Base-by-base conservation (phyloP, 2,113 vertebrate genomes). In the Boulengeromyrus knoepffleri region DNA sequence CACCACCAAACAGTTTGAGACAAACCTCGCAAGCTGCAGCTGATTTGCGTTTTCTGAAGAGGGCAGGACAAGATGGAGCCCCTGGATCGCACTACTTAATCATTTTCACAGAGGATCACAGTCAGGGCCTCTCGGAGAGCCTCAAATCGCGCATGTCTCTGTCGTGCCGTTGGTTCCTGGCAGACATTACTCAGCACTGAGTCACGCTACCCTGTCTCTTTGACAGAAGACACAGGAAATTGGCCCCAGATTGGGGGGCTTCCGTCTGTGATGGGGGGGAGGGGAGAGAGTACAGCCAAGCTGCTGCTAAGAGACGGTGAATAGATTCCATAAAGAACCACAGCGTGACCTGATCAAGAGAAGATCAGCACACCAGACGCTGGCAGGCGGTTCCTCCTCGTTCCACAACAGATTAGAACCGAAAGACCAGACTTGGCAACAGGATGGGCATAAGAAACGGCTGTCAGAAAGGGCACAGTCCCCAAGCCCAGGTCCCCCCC, bases 141-240 rank as follows among this genome's bases (percentile, higher is more conserved):
- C 85, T 56, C 27, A 13, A 2, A 56, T 87, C 50, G 2, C 15
- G 0, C 27, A 87, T 47, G 10, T 53, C 85, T 27, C 49, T 10
- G 13, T 39, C 85, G 6, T 27, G 49, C 49, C 49, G 10, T 27
- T 52, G 85, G 50, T n/a, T 53, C n/a, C 47, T 53, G 27, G 85
- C 85, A 87, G 27, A 53, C 47, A 13, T 56, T 87, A 56, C 49
- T 87, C 85, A 87, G 85, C 85, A 10, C 85, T 56, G 50, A 87
- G 85, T 87, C 50, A 87, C 50, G 17, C 8, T 10, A 7, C 13
- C 50, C 31, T 36, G 49, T 53, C 45, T 53, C 50, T 87, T 36
- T 87, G 27, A 87, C 24, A 87, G 50, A 87, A 87, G 85, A 87
- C 47, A 87, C 47, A 53, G 85, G 85, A 53, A 52, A 87, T 39